Evolutionary conservation across 2,797 vertebrate species (phyloP).

Genomic region (Ispidina picta): DNA sequence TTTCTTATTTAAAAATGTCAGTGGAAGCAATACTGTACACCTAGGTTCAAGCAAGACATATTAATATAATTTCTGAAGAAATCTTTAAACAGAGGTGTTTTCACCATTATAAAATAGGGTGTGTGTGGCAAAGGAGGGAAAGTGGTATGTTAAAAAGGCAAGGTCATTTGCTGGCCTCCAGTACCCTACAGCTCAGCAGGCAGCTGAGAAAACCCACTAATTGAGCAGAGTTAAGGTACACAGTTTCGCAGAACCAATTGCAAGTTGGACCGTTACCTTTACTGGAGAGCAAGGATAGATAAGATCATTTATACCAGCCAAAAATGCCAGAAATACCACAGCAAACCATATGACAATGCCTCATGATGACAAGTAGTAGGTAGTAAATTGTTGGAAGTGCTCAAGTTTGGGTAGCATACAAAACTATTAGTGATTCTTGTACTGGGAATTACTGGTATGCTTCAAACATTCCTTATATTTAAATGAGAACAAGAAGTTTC

Average conservation of each 20-base stretch:
- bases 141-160: not conserved
- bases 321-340: not conserved
- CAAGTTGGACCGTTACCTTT: not conserved
- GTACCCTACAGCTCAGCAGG: not conserved
- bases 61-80: not conserved
- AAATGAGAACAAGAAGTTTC: conserved; percentile 30
- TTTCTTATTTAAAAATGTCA: not conserved
- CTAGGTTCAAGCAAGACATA: not conserved
- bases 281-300: not conserved
- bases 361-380: not conserved
- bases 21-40: not conserved
- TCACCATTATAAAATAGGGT: not conserved
- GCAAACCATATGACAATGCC: not conserved
- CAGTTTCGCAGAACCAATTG: not conserved
- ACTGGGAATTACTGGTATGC: conserved; percentile 32
- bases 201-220: not conserved
- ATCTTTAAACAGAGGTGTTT: not conserved
- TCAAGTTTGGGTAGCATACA: not conserved
- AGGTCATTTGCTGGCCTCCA: not conserved
- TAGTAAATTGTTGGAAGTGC: not conserved
- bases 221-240: not conserved
- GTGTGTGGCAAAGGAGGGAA: not conserved
- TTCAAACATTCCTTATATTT: conserved; percentile 14
- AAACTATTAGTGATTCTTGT: not conserved
- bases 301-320: not conserved